A percentile compares a stretch with the other conserved stretches of the same genome.
phyloP scores from a whole-genome alignment of 2,113 vertebrate genomes.

The Podarcis raffonei region DNA sequence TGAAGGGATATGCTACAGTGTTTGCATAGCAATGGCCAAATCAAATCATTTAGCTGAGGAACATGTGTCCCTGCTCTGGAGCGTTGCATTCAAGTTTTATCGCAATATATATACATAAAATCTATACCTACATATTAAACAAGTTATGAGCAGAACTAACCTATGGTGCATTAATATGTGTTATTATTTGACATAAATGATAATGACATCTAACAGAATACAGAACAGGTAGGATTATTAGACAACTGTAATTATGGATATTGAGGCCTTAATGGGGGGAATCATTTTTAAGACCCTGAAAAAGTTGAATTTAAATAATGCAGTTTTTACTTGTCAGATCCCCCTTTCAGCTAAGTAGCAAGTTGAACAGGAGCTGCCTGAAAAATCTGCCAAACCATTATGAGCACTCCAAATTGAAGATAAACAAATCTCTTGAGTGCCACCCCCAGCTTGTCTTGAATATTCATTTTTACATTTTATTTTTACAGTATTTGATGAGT shows the following conservation, averaged over 20 bases:
- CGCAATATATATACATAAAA: background rate
- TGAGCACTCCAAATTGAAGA: conserved; percentile 59
- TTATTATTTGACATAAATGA: conserved; percentile 63
- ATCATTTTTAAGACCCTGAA: conserved; percentile 65
- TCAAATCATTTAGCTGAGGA: conserved; percentile 52
- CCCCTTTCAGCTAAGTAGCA: conserved; percentile 63
- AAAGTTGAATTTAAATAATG: conserved; percentile 60
- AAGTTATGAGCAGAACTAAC: conserved; percentile 63
- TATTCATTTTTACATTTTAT: conserved; percentile 46
- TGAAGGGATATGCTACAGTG: conserved; percentile 10
- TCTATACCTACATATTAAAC: conserved; percentile 40
- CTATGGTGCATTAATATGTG: conserved; percentile 41
- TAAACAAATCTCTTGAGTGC: conserved; percentile 58
- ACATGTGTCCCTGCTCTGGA: conserved; percentile 35
- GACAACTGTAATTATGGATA: conserved; percentile 62
- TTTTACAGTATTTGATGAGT: conserved; percentile 21
- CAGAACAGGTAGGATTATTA: conserved; percentile 56
- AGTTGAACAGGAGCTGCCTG: conserved; percentile 55
- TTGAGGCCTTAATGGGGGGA: conserved; percentile 45
- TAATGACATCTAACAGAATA: conserved; percentile 46
- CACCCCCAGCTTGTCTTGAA: conserved; percentile 53
- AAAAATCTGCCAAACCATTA: conserved; percentile 54
- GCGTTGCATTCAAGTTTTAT: conserved; percentile 37
- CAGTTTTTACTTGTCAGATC: conserved; percentile 62
- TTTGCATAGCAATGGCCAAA: conserved; percentile 53